phyloP scores from a whole-genome alignment of 1,140 invertebrate genomes.

The Parapsyche elsis region DNA sequence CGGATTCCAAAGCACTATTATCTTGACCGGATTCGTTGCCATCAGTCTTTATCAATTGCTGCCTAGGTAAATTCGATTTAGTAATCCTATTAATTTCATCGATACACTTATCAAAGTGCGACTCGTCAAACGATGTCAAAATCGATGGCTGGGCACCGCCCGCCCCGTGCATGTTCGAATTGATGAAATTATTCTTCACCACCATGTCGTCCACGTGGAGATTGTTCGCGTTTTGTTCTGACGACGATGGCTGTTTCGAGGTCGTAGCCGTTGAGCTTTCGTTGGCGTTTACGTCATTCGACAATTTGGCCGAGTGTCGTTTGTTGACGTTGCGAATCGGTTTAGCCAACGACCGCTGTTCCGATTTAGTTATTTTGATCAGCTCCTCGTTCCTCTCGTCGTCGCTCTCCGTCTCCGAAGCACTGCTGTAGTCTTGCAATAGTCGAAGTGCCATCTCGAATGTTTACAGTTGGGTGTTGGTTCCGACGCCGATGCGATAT shows the following conservation, averaged over 20 bases:
- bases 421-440: background rate
- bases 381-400: background rate
- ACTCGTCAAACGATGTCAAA: constrained; percentile 45
- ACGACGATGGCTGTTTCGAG: background rate
- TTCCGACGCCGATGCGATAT: no score
- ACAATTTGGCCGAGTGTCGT: background rate
- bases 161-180: constrained; percentile 64
- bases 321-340: background rate
- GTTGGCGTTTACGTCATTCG: background rate
- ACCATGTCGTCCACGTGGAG: constrained; percentile 64
- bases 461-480: no score
- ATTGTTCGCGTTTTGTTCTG: background rate
- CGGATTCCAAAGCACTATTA: constrained; percentile 59
- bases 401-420: background rate
- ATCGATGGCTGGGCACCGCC: constrained; percentile 35
- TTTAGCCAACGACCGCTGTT: background rate
- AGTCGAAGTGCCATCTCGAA: background rate
- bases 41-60: constrained; percentile 39
- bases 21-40: constrained; percentile 59
- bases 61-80: background rate
- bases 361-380: background rate
- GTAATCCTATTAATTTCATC: background rate
- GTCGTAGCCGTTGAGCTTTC: background rate
- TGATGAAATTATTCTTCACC: constrained; percentile 66
- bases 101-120: background rate